Evolutionary conservation across 2,113 vertebrate genomes (phyloP).

Genomic region (Mastomys natalensis): DNA sequence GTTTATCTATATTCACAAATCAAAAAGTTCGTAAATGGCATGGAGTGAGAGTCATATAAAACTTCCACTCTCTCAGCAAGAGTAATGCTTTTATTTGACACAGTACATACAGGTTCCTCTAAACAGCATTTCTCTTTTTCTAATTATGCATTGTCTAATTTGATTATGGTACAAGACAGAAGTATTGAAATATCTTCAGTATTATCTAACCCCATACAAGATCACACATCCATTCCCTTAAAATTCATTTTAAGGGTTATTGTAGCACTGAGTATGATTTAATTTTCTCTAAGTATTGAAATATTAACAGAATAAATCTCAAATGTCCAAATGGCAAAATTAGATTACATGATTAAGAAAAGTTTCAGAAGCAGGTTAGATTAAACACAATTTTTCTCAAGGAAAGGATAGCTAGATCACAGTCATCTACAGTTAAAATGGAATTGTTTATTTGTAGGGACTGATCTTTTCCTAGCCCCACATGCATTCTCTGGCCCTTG

Average conservation of each 20-base stretch:
- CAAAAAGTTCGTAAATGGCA: not conserved
- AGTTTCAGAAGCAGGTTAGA: slow-evolving; percentile 38
- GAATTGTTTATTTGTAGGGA: not conserved
- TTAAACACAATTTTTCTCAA: slow-evolving; percentile 45
- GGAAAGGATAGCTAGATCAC: not conserved
- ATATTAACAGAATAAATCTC: slow-evolving; percentile 52
- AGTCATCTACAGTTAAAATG: not conserved
- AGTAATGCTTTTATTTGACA: not conserved
- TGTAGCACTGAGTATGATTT: not conserved
- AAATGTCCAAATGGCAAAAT: slow-evolving; percentile 38
- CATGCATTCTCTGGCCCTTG: not conserved
- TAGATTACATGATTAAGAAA: slow-evolving; percentile 25
- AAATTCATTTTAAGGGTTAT: slow-evolving; percentile 47
- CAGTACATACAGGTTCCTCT: not conserved
- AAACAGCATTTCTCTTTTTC: not conserved
- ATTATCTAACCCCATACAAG: not conserved
- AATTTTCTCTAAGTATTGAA: slow-evolving; percentile 38
- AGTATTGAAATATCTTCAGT: not conserved
- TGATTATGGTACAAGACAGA: not conserved
- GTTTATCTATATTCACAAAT: not conserved
- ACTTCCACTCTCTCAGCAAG: not conserved
- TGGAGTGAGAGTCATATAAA: not conserved
- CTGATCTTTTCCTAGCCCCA: not conserved
- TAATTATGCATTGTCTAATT: not conserved
- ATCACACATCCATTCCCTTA: not conserved